These are phyloP conservation scores for Oostethus manadensis DNA, from an alignment of 2,113 vertebrate genomes.

Conservation along the genomic window DNA sequence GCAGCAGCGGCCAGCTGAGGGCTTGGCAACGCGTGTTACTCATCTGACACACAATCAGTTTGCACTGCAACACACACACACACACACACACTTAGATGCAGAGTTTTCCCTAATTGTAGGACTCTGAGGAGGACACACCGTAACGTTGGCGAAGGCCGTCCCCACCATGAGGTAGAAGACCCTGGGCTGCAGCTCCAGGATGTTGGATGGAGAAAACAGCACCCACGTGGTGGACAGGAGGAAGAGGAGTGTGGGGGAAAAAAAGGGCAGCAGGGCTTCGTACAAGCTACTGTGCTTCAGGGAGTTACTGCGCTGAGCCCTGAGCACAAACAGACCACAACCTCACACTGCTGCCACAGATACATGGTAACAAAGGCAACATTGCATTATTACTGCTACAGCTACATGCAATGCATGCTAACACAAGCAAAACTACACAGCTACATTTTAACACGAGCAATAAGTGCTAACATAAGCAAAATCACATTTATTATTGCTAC, in stretches of 20 bases:
- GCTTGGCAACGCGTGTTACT: slow-evolving; percentile 90
- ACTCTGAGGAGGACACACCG: slow-evolving; percentile 67
- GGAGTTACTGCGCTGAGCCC: slow-evolving; percentile 80
- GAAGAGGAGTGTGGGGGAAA: slow-evolving; percentile 89
- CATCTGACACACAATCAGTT: slow-evolving; percentile 98
- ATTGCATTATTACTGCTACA: neutral
- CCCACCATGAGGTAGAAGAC: slow-evolving; percentile 96
- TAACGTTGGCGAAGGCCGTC: slow-evolving; percentile 92
- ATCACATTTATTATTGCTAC: neutral
- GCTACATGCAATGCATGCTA: no score
- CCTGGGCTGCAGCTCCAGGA: slow-evolving; percentile 85
- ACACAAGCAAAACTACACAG: no score
- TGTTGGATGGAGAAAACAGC: slow-evolving; percentile 76
- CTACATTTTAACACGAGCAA: no score
- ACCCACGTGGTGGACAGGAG: slow-evolving; percentile 83
- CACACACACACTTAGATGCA: neutral
- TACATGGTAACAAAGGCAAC: no score
- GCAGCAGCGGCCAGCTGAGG: slow-evolving; percentile 80
- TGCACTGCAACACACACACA: slow-evolving; percentile 74
- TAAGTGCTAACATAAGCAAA: no score
- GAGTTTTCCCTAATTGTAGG: neutral
- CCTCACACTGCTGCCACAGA: neutral
- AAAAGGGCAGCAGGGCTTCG: slow-evolving; percentile 86
- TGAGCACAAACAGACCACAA: slow-evolving; percentile 42
- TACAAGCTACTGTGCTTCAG: slow-evolving; percentile 87